These are phyloP conservation scores for Sebastes matsubarae DNA, from an alignment of 2,797 vertebrate genomes.

Conservation along the genomic window DNA sequence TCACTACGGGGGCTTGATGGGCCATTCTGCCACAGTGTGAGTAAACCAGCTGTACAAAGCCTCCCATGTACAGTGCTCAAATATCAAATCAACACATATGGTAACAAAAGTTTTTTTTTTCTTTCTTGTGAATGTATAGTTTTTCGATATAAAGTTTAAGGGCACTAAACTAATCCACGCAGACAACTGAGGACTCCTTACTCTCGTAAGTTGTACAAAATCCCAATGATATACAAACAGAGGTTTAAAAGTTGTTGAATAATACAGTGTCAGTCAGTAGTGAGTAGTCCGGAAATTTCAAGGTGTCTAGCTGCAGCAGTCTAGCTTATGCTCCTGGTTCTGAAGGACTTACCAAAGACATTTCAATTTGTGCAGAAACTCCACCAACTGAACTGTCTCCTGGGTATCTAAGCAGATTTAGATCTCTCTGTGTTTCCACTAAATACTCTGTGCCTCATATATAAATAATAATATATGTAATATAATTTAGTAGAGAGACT, in stretches of 20 bases:
- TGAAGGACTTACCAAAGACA: not conserved
- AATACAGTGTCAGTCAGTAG: not conserved
- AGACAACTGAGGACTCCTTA: not conserved
- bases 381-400: not conserved
- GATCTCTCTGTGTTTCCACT: not conserved
- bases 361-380: not conserved
- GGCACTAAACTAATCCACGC: not conserved
- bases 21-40: constrained; percentile 60
- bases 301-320: not conserved
- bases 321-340: not conserved
- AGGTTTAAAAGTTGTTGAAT: not conserved
- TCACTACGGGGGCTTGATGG: constrained; percentile 62
- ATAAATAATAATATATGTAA: too few relatives aligned
- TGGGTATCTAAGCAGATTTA: not conserved
- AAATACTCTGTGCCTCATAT: not conserved
- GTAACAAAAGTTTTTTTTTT: constrained; percentile 1
- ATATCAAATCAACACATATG: constrained; percentile 35
- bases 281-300: not conserved
- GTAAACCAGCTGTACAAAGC: constrained; percentile 42
- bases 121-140: not conserved
- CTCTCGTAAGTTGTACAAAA: not conserved
- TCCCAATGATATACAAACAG: not conserved
- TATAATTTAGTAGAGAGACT: not conserved
- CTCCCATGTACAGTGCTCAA: constrained; percentile 12
- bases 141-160: constrained; percentile 1